Conservation (phyloP, 1,140 invertebrate genomes). For the Ptiloglossa arizonensis region DNA sequence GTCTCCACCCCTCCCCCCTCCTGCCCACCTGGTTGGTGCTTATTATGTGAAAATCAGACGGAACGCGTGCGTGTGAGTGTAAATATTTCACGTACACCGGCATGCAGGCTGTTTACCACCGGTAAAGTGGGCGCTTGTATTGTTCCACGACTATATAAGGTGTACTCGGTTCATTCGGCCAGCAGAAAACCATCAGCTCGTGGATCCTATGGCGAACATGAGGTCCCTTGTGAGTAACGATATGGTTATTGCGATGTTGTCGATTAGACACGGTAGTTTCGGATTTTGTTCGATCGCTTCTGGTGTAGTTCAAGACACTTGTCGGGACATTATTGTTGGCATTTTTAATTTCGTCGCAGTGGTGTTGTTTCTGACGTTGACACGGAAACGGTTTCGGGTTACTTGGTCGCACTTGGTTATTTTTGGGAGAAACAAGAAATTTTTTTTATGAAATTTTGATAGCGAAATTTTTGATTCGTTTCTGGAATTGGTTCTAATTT, state of each 20-base stretch:
- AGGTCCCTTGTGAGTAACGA: conserved; percentile 74
- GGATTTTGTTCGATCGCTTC: too few species aligned
- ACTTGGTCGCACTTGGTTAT: too few species aligned
- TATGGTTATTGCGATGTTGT: neutral
- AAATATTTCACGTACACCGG: conserved; percentile 35
- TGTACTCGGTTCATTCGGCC: conserved; percentile 50
- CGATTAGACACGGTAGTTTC: neutral
- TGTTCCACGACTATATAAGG: conserved; percentile 75
- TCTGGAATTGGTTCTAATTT: too few species aligned
- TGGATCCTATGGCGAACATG: conserved; percentile 70
- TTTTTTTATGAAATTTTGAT: too few species aligned
- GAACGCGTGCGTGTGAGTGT: conserved; percentile 23
- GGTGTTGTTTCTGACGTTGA: neutral
- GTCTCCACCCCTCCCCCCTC: conserved; percentile 12
- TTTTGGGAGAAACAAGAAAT: too few species aligned
- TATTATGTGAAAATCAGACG: conserved; percentile 63
- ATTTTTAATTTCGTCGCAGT: neutral
- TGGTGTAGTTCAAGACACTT: too few species aligned
- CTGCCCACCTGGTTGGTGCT: neutral
- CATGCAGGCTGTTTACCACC: conserved; percentile 35
- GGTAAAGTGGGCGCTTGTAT: conserved; percentile 52
- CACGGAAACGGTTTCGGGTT: too few species aligned
- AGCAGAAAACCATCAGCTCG: conserved; percentile 68
- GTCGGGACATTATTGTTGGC: neutral
- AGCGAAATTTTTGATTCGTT: too few species aligned